Percentiles rank a stretch among this genome's conserved stretches.
Evolutionary conservation across 2,797 vertebrate genomes (phyloP).

Genomic region (Neosilurus hyrtlii): DNA sequence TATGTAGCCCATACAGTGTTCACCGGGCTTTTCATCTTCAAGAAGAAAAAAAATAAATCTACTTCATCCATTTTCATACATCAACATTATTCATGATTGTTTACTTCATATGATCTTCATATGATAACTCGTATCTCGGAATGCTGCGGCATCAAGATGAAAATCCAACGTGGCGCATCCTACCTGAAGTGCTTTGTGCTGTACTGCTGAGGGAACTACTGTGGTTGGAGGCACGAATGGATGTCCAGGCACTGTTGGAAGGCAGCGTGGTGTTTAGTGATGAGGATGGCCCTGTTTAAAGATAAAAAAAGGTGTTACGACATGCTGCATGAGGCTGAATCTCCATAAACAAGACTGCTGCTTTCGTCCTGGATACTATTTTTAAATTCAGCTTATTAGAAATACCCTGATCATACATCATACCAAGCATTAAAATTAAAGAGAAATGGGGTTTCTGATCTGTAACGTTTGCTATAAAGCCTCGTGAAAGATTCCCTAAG

Average conservation of each 20-base stretch:
- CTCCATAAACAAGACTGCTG: neutral
- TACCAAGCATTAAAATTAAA: no score
- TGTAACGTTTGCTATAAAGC: no score
- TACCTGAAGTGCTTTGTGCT: slow-evolving; percentile 99
- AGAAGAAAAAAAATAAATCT: neutral
- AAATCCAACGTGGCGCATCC: neutral
- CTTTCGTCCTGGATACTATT: no score
- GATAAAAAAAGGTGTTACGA: neutral
- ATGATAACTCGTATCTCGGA: no score
- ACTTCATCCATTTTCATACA: neutral
- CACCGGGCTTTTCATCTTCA: neutral
- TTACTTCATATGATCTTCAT: neutral
- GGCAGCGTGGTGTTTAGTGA: slow-evolving; percentile 99
- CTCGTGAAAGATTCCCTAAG: no score
- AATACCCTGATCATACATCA: no score
- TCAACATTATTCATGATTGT: neutral
- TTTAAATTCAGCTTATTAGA: no score
- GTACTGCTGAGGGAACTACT: slow-evolving; percentile 99
- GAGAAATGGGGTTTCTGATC: no score
- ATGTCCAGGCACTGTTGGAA: slow-evolving; percentile 99
- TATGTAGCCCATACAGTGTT: neutral
- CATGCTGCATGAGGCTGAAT: neutral
- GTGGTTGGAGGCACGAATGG: slow-evolving; percentile 99
- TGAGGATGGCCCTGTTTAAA: slow-evolving; percentile 91
- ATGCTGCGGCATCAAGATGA: neutral